Percentiles rank a stretch among this genome's conserved stretches.
Evolutionary conservation across 2,888 invertebrate species (phyloP).

Genomic region (Flexamia atlantica): DNA sequence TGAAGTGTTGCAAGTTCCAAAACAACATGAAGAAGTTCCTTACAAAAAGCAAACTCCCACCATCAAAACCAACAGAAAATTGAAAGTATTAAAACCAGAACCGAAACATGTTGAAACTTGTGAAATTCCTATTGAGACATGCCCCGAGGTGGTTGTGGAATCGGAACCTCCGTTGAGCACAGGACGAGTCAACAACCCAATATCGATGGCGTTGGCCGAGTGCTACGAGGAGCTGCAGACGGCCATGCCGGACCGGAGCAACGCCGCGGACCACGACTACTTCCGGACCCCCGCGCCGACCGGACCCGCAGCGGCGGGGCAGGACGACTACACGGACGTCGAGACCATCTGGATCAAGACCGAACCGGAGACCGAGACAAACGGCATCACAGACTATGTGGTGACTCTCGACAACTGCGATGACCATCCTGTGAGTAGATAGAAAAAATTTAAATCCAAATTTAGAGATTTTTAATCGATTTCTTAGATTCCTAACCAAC

Average conservation of each 20-base stretch:
- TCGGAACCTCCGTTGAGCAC: neutral
- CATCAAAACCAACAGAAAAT: conserved; percentile 16
- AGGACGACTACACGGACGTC: conserved; percentile 41
- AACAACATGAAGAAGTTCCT: conserved; percentile 39
- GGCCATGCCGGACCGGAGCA: neutral
- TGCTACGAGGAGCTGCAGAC: conserved; percentile 43
- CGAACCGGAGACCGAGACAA: neutral
- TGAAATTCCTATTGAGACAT: conserved; percentile 46
- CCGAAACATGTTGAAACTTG: conserved; percentile 2
- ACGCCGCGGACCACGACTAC: conserved; percentile 44
- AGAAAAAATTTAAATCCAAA: no score
- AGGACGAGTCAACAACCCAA: neutral
- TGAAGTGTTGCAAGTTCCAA: conserved; percentile 49
- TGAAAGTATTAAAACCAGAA: conserved; percentile 33
- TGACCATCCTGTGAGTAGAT: conserved; percentile 51
- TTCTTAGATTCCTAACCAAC: no score
- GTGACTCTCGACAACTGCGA: neutral
- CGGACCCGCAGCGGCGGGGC: neutral
- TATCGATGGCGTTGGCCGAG: conserved; percentile 27
- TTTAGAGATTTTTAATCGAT: no score
- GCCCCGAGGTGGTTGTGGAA: conserved; percentile 13
- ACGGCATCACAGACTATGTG: conserved; percentile 50
- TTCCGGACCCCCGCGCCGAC: conserved; percentile 16
- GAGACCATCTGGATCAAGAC: conserved; percentile 51
- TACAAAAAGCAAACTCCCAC: neutral